A percentile compares a stretch with the other conserved stretches of the same genome.
Evolutionary conservation across 2,113 vertebrate genomes (phyloP).

Genomic region (Typhlomys cinereus): DNA sequence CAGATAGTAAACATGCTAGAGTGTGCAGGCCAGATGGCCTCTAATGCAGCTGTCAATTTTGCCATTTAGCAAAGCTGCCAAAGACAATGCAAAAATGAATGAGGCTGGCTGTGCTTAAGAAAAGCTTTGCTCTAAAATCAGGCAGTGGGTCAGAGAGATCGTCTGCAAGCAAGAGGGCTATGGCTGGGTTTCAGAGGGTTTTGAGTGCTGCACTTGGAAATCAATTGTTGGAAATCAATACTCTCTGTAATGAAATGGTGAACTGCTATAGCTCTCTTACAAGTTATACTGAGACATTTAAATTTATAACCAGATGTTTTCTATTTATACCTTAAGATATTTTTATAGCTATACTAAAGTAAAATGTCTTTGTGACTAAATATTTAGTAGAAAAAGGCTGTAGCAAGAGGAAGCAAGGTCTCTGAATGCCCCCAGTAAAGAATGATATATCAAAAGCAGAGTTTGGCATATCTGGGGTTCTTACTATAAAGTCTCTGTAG

Average conservation of each 20-base stretch:
- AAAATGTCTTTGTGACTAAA: slow-evolving; percentile 1
- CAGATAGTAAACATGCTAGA: not conserved
- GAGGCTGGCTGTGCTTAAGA: not conserved
- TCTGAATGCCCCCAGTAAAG: not conserved
- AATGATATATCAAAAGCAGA: not conserved
- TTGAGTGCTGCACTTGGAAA: not conserved
- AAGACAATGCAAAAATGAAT: not conserved
- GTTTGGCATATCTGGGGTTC: slow-evolving; percentile 1
- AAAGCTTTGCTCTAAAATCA: not conserved
- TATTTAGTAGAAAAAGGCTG: not conserved
- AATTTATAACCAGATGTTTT: not conserved
- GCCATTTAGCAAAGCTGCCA: not conserved
- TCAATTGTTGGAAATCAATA: not conserved
- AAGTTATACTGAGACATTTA: not conserved
- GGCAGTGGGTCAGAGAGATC: not conserved
- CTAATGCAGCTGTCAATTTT: not conserved
- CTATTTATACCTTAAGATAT: not conserved
- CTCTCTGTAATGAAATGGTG: not conserved
- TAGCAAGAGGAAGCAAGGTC: not conserved
- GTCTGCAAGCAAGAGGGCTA: not conserved
- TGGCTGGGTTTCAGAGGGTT: not conserved
- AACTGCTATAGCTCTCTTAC: not conserved
- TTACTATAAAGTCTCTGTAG: not conserved
- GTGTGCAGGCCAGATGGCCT: not conserved
- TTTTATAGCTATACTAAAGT: not conserved